Percentiles rank a stretch among this genome's conserved stretches.
These are phyloP conservation scores for Axea sp. DNA, from an alignment of 2,888 invertebrate species.

Conservation along the genomic window DNA sequence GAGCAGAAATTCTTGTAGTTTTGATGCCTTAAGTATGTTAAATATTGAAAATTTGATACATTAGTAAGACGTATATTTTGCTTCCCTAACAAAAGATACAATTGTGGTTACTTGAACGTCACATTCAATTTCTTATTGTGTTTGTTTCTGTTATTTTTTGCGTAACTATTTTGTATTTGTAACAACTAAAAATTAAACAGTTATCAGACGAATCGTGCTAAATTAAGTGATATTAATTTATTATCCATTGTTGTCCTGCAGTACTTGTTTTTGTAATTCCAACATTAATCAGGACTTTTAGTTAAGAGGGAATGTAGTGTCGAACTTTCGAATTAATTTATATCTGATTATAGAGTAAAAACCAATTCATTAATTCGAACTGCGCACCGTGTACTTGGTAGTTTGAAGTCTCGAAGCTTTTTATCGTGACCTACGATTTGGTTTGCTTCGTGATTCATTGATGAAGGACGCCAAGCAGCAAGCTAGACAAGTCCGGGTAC, in stretches of 20 bases:
- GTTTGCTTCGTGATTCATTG: conserved; percentile 38
- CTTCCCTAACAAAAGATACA: no score
- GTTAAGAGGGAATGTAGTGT: conserved; percentile 11
- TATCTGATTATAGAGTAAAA: conserved; percentile 28
- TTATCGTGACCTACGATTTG: conserved; percentile 22
- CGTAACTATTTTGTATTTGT: no score
- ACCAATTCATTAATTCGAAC: conserved; percentile 31
- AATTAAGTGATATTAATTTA: no score
- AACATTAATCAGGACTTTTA: conserved; percentile 16
- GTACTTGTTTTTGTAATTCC: background rate
- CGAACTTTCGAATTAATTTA: conserved; percentile 19
- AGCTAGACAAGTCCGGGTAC: conserved; percentile 25
- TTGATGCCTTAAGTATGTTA: no score
- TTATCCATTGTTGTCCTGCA: background rate
- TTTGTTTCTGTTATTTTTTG: no score
- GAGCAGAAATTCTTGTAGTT: no score
- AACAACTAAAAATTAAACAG: no score
- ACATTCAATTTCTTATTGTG: no score
- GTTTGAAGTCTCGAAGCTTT: conserved; percentile 17
- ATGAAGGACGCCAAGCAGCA: conserved; percentile 36
- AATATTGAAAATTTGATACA: no score
- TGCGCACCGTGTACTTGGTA: conserved; percentile 10
- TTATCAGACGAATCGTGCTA: no score
- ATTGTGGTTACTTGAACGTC: no score
- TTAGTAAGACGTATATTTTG: no score